Evolutionary conservation across 2,888 invertebrate species (phyloP), one percentile per base, ranked within the genome.

Genomic region (Tortrix viridana): DNA sequence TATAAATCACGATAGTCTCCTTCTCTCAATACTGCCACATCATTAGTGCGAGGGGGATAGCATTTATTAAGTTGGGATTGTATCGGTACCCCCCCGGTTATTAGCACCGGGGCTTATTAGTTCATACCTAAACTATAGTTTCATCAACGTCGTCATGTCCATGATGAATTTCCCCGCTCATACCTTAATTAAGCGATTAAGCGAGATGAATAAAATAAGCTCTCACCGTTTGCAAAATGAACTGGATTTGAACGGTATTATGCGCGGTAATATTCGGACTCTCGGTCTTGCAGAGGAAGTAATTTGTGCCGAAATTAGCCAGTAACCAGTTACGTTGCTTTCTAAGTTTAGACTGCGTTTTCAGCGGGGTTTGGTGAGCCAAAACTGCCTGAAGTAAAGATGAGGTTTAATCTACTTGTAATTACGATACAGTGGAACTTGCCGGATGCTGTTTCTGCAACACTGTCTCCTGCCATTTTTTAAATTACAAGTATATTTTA

Each of bases 81-180:
- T 32, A 32, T 32, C 32, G 32, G 32, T 32, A 32, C 32, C 32
- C 32, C 32, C 32, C 49, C 19, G 37, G 19, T 14, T 16, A 52
- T 59, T 58, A 26, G 43, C 43, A 50, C 58, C 32, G 43, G 50
- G 43, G 58, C 58, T 59, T 56, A 66, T 66, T 62, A 66, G 54
- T 60, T 52, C 50, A 16, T 43, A n/a, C n/a, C n/a, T n/a, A n/a
- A 53, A 43, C 44, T 44, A 44, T 44, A 44, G 57, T 63, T 66
- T 56, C 54, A 66, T 66, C 60, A 63, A 63, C 66, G 63, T 59
- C 41, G n/a, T 56, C 60, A 63, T 62, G 63, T 59, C 41, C 41
- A 41, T 41, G 41, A 41, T 41, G 41, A 16, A 41, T 41, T 59
- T 44, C 32, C 32, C 50, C 22, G 43, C 58, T 59, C 58, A 59